Conservation (phyloP, 2,113 vertebrate species). For the Psophia crepitans region DNA sequence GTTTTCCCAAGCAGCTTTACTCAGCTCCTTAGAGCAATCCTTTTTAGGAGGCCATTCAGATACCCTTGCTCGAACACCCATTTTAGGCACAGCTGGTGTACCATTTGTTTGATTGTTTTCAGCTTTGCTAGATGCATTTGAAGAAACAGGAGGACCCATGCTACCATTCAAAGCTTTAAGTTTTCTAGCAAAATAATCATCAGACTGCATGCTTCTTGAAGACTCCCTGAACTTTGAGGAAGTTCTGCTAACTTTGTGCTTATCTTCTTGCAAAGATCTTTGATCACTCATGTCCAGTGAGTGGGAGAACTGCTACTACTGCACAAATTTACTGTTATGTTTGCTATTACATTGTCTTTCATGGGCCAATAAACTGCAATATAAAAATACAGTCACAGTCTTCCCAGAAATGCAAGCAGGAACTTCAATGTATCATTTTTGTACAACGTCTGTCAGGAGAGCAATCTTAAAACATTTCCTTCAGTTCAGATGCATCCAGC, state of each 20-base stretch:
- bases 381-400: neutral
- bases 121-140: conserved; percentile 75
- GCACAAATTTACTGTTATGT: conserved; percentile 47
- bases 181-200: conserved; percentile 92
- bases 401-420: neutral
- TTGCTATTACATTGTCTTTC: conserved; percentile 73
- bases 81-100: conserved; percentile 92
- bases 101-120: conserved; percentile 85
- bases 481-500: neutral
- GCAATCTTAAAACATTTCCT: neutral
- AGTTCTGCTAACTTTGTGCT: conserved; percentile 78
- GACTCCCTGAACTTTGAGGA: conserved; percentile 80
- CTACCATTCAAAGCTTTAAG: conserved; percentile 88
- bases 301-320: conserved; percentile 52
- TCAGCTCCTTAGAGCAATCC: conserved; percentile 78
- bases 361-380: neutral
- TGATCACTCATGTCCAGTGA: conserved; percentile 84
- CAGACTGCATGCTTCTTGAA: conserved; percentile 89
- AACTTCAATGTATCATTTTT: conserved; percentile 13
- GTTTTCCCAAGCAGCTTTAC: conserved; percentile 82
- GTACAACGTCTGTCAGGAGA: neutral
- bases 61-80: conserved; percentile 93
- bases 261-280: conserved; percentile 80
- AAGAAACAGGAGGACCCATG: conserved; percentile 82
- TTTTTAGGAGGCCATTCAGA: conserved; percentile 96